phyloP scores from a whole-genome alignment of 2,797 vertebrate genomes.

The Taeniopygia guttata region DNA sequence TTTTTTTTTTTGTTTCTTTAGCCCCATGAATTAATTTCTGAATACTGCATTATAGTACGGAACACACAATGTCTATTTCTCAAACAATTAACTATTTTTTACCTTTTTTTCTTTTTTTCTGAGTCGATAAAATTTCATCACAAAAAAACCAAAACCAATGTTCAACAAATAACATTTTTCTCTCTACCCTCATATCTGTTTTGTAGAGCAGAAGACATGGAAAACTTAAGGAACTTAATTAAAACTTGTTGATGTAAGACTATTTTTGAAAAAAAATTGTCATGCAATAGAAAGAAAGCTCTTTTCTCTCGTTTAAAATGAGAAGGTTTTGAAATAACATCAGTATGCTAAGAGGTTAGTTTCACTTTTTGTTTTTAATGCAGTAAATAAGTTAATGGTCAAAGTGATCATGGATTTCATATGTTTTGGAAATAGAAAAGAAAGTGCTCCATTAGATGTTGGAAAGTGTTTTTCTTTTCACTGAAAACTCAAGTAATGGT shows the following conservation, averaged over 20 bases:
- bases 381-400: not conserved
- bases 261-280: not conserved
- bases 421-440: not conserved
- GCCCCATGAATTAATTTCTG: not conserved
- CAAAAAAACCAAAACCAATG: not conserved
- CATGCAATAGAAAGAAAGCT: not conserved
- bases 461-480: not conserved
- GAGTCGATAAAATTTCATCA: not conserved
- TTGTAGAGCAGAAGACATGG: not conserved
- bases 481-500: not conserved
- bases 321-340: not conserved
- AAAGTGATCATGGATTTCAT: not conserved
- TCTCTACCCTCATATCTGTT: not conserved
- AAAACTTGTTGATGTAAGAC: accelerated
- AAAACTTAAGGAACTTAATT: not conserved
- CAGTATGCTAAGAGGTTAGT: not conserved
- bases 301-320: not conserved
- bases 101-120: accelerated
- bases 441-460: not conserved
- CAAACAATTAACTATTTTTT: not conserved
- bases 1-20: not conserved
- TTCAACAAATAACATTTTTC: not conserved
- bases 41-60: not conserved
- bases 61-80: not conserved
- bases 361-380: not conserved